phyloP scores from a whole-genome alignment of 2,113 vertebrate genomes.

The Genyomyrus donnyi region DNA sequence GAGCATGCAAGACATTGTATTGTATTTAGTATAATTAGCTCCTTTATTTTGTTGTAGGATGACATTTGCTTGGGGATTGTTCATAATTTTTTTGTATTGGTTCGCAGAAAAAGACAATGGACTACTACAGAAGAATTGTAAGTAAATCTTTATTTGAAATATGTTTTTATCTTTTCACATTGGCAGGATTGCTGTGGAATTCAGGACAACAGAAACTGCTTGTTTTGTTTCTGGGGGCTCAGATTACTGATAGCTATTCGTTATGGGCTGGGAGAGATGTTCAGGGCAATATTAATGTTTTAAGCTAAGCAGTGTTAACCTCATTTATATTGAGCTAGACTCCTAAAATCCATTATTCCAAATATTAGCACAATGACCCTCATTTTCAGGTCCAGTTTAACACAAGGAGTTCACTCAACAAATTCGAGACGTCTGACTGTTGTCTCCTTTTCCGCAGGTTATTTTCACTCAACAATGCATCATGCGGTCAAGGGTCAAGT shows the following conservation, averaged over 20 bases:
- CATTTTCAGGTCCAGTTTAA: not conserved
- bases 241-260: not conserved
- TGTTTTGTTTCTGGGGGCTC: not conserved
- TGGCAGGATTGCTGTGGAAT: not conserved
- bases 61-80: not conserved
- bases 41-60: not conserved
- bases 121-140: slow-evolving; percentile 80
- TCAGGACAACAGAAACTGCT: not conserved
- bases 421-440: not conserved
- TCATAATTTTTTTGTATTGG: slow-evolving; percentile 38
- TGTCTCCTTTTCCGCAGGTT: slow-evolving; percentile 60
- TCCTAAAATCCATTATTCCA: not conserved
- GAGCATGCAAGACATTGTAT: too few species aligned
- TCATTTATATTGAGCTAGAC: not conserved
- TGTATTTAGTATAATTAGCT: not conserved
- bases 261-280: not conserved
- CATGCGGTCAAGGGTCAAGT: slow-evolving; percentile 88
- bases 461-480: slow-evolving; percentile 89
- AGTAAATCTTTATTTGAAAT: slow-evolving; percentile 40
- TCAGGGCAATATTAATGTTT: not conserved
- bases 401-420: not conserved
- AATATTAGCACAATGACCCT: not conserved
- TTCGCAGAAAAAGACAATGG: slow-evolving; percentile 73
- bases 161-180: not conserved
- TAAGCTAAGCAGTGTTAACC: not conserved